Evolutionary conservation across 2,888 invertebrate species (phyloP), one percentile per base, ranked within the genome.

Genomic region (Tachina lurida): DNA sequence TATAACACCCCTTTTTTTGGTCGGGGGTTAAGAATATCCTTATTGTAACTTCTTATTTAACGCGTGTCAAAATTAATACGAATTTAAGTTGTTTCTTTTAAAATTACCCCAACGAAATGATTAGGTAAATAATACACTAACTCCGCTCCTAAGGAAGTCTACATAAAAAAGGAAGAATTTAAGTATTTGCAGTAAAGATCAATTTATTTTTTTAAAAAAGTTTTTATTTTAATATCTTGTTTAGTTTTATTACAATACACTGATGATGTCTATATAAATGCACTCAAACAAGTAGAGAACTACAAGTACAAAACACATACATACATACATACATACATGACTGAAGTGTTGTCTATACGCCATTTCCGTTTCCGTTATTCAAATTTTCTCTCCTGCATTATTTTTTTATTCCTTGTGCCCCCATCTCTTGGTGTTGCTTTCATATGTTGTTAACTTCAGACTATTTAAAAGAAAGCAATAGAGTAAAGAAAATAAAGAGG

Each of bases 261-360:
- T 80, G 70, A 75, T 79, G 70, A 75, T 79, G 75, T 77, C 84
- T 74, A 74, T 54, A 84, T 68, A 62, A 54, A 19, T 10, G 45
- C 43, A 63, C 45, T 43, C 45, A 68, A 19, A 19, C 52, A 78
- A 19, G 15, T 17, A 52, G 8, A 58, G 47, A 54, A 19, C 10
- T 13, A 12, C 8, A n/a, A 19, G 13, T 19, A 15, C 9, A 13
- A 49, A 56, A 19, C 22, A 45, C 60, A 74, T 31, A 81, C 77
- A 85, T 81, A n/a, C n/a, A n/a, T n/a, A n/a, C n/a, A n/a, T 41
- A 45, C 60, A 74, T 31, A 81, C 77, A 85, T 81, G 62, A 82
- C 47, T 83, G 45, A 79, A 83, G 86, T 83, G 86, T 86, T 83
- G 86, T 86, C 86, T 86, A 83, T 86, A 86, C 86, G 79, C 79